These are phyloP conservation scores for Synanceia verrucosa DNA, from an alignment of 2,797 vertebrate species.

Conservation along the genomic window DNA sequence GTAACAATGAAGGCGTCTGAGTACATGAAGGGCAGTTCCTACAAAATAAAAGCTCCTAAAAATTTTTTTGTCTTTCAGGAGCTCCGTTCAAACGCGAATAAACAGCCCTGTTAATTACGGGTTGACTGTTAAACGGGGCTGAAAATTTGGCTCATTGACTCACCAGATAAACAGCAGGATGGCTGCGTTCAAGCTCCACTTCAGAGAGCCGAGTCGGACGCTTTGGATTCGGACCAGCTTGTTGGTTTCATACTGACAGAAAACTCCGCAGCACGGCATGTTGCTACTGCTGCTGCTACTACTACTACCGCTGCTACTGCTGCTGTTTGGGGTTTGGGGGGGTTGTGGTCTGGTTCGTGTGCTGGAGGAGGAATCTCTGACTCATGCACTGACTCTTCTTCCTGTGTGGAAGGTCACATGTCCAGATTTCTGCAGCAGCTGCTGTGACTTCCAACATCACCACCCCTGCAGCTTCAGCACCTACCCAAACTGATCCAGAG, in stretches of 20 bases:
- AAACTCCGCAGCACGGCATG: slow-evolving; percentile 61
- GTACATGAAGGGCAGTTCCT: background rate
- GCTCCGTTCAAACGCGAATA: background rate
- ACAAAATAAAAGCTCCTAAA: background rate
- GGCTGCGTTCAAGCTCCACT: slow-evolving; percentile 75
- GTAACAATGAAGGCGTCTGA: background rate
- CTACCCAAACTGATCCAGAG: no score
- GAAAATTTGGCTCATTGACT: slow-evolving; percentile 49
- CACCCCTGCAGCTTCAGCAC: background rate
- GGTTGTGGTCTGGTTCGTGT: background rate
- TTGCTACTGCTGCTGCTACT: background rate
- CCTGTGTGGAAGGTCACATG: slow-evolving; percentile 67
- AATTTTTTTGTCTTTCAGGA: background rate
- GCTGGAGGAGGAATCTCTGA: slow-evolving; percentile 37
- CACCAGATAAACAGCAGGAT: slow-evolving; percentile 83
- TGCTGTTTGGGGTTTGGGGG: background rate
- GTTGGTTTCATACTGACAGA: slow-evolving; percentile 83
- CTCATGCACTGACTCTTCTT: slow-evolving; percentile 46
- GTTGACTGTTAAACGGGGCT: background rate
- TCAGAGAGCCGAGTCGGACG: slow-evolving; percentile 79
- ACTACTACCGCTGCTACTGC: background rate
- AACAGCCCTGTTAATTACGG: background rate
- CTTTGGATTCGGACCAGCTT: slow-evolving; percentile 83
- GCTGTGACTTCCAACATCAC: background rate
- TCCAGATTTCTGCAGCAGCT: slow-evolving; percentile 30